A percentile compares a stretch with the other conserved stretches of the same genome.
These are phyloP conservation scores for Heliconius cydno DNA, from an alignment of 2,888 invertebrate genomes.

Conservation along the genomic window DNA sequence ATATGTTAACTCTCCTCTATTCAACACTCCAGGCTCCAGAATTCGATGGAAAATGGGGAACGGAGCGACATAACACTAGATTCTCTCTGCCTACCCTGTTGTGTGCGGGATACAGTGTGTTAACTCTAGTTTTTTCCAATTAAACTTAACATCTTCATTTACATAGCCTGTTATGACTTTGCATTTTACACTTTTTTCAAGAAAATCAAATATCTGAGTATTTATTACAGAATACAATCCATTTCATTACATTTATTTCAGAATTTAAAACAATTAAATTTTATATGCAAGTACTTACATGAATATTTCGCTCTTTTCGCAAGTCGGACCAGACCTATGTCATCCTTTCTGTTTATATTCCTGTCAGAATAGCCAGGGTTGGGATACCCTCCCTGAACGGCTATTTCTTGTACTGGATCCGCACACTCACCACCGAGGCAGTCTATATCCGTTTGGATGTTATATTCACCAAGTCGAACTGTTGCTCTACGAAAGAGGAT, in stretches of 20 bases:
- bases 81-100: too few relatives aligned
- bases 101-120: too few relatives aligned
- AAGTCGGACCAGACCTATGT: slow-evolving; percentile 83
- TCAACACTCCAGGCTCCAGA: not conserved
- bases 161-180: too few relatives aligned
- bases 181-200: too few relatives aligned
- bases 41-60: too few relatives aligned
- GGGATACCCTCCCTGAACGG: slow-evolving; percentile 84
- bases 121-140: too few relatives aligned
- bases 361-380: slow-evolving; percentile 84
- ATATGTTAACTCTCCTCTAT: not conserved
- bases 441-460: slow-evolving; percentile 84
- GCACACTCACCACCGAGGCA: slow-evolving; percentile 85
- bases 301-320: slow-evolving; percentile 68
- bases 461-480: slow-evolving; percentile 86
- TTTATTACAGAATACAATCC: not conserved
- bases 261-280: not conserved
- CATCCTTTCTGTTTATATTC: slow-evolving; percentile 79
- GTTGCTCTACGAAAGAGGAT: slow-evolving; percentile 68
- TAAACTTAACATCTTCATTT: too few relatives aligned
- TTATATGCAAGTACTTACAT: slow-evolving; percentile 27
- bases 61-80: too few relatives aligned
- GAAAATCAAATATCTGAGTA: too few relatives aligned
- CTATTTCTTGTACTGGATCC: slow-evolving; percentile 85
- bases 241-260: not conserved